Base-by-base conservation (phyloP, 1,140 invertebrate species). In the Ceratosolen solmsi region DNA sequence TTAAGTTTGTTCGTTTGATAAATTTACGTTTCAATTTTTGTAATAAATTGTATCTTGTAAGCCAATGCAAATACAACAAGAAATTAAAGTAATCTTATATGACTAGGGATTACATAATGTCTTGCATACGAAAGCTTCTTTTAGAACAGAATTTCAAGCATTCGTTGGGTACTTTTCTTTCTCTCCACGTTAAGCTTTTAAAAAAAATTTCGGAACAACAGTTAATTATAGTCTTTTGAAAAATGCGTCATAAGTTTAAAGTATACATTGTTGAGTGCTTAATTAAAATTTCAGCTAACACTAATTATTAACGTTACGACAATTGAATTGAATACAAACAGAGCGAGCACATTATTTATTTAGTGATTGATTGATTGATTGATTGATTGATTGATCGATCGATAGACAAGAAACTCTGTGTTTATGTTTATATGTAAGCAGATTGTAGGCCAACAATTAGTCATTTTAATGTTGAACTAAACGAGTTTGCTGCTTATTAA, bases 101-200 rank as follows among this genome's bases (percentile, higher is more conserved):
- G 80, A 82, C 80, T 82, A 82, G 80, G 30, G 65, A 71, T n/a
- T 81, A 75, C 72, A 63, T 51, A 68, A 80, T 81, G 22, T 41
- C 58, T 81, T 81, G 46, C 49, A 38, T 54, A 49, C 20, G 54
- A 41, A 25, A 17, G 33, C 17, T 70, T 22, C 68, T 0, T 17
- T 54, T 56, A 81, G 11, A 46, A 15, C 0, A 15, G 49, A 27
- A 54, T 22, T 54, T 54, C 25, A 22, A 82, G 76, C 65, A 70
- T 46, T 22, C 51, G 27, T 68, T 25, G 56, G 68, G 13, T 30
- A 65, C n/a, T 65, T 33, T 0, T 51, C 65, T 63, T 41, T n/a
- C n/a, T n/a, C n/a, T n/a, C n/a, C n/a, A 11, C 51, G 73, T 63
- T 80, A 68, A 72, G 41, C 70, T 51, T 49, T 81, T 68, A 2